Evolutionary conservation across 1,140 invertebrate species (phyloP).

Genomic region (Muscidifurax raptorellus): DNA sequence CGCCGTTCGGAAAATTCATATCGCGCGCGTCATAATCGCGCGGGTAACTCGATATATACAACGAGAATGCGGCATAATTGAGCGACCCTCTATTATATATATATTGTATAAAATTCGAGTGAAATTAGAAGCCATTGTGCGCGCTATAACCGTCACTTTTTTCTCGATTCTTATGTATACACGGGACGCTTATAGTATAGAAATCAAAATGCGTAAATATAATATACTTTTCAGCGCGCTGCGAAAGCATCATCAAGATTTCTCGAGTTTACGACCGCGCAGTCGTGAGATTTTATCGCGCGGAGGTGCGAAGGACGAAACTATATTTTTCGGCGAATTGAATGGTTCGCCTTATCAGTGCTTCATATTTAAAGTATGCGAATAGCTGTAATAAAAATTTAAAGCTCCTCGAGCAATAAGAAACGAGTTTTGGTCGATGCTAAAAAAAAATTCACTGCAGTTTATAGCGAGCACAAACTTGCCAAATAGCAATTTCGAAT

Average conservation of each 20-base stretch:
- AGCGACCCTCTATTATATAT: too few relatives aligned
- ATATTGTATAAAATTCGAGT: too few relatives aligned
- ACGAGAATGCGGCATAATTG: too few relatives aligned
- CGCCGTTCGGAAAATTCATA: neutral
- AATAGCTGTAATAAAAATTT: constrained; percentile 10
- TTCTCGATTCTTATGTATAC: too few relatives aligned
- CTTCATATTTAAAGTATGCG: constrained; percentile 30
- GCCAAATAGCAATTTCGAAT: neutral
- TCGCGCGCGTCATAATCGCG: neutral
- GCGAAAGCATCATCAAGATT: neutral
- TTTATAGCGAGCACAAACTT: neutral
- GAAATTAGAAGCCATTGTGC: too few relatives aligned
- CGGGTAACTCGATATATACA: neutral
- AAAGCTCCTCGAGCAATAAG: neutral
- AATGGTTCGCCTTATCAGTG: constrained; percentile 20
- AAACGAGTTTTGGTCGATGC: constrained; percentile 10
- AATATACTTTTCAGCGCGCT: too few relatives aligned
- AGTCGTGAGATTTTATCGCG: neutral
- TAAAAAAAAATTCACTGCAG: neutral
- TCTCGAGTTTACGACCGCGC: neutral
- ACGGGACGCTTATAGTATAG: too few relatives aligned
- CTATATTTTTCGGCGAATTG: constrained; percentile 14
- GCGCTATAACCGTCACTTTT: too few relatives aligned
- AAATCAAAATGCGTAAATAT: too few relatives aligned
- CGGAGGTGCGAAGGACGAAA: neutral